Conservation (phyloP, 2,797 vertebrate genomes). For the Sebastes trivittatus region DNA sequence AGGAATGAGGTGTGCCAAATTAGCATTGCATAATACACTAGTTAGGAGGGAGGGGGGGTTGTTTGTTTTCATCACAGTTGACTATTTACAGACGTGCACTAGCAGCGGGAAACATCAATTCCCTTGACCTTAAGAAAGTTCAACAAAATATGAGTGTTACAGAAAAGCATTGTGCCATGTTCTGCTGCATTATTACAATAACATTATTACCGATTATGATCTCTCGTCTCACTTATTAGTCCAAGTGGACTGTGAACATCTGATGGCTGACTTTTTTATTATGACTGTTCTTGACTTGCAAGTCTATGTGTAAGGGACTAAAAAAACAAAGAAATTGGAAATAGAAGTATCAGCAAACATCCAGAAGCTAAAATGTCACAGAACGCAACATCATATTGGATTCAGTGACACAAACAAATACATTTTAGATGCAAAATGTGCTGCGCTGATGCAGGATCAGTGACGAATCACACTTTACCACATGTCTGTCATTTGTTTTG, state of each 20-base stretch:
- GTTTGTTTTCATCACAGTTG: constrained; percentile 62
- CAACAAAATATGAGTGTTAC: background rate
- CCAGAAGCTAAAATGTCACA: background rate
- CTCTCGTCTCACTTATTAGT: background rate
- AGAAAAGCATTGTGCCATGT: background rate
- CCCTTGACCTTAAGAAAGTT: background rate
- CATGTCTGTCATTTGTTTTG: background rate
- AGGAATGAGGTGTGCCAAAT: constrained; percentile 74
- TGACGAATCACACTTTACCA: background rate
- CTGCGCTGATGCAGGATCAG: background rate
- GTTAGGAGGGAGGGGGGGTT: constrained; percentile 8
- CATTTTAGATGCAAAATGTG: background rate
- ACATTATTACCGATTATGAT: background rate
- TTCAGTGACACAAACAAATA: background rate
- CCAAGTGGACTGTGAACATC: background rate
- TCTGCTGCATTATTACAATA: background rate
- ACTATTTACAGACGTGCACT: constrained; percentile 35
- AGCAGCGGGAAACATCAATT: constrained; percentile 14
- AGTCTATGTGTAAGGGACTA: background rate
- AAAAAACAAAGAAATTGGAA: background rate
- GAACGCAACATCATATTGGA: background rate
- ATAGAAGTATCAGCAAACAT: background rate
- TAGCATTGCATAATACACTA: constrained; percentile 71
- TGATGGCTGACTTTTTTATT: background rate
- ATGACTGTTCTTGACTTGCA: no score